phyloP scores from a whole-genome alignment of 2,888 invertebrate species.

The Thymelicus acteon region DNA sequence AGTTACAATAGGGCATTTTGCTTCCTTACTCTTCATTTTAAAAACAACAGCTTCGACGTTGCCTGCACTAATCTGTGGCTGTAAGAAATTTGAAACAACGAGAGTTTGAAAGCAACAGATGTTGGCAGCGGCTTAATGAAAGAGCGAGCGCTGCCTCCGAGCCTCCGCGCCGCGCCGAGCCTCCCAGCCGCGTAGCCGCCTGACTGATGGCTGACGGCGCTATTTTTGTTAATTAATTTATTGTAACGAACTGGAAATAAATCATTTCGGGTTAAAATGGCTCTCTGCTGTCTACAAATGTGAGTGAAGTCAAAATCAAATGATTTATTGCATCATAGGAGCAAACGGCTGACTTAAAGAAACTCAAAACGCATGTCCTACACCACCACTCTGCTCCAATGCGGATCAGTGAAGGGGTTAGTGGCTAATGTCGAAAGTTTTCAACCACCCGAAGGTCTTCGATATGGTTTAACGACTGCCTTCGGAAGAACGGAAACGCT shows the following conservation, averaged over 20 bases:
- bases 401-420: too few relatives aligned
- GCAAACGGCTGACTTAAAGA: too few relatives aligned
- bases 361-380: too few relatives aligned
- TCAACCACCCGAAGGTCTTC: too few relatives aligned
- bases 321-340: too few relatives aligned
- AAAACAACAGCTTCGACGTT: not conserved
- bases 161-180: not conserved
- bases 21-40: too few relatives aligned
- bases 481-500: not conserved
- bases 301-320: too few relatives aligned
- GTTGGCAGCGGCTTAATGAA: not conserved
- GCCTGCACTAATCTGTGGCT: not conserved
- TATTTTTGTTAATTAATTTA: constrained; percentile 11
- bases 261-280: not conserved
- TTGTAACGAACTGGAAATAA: not conserved
- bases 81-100: constrained; percentile 6
- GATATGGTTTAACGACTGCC: too few relatives aligned
- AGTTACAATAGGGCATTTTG: too few relatives aligned
- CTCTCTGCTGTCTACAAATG: too few relatives aligned
- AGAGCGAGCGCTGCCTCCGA: not conserved
- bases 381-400: too few relatives aligned
- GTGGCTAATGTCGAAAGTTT: too few relatives aligned
- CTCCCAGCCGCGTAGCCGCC: not conserved
- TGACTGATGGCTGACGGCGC: not conserved
- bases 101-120: constrained; percentile 11